Evolutionary conservation across 2,113 vertebrate genomes (phyloP).

Genomic region (Girardinichthys multiradiatus): DNA sequence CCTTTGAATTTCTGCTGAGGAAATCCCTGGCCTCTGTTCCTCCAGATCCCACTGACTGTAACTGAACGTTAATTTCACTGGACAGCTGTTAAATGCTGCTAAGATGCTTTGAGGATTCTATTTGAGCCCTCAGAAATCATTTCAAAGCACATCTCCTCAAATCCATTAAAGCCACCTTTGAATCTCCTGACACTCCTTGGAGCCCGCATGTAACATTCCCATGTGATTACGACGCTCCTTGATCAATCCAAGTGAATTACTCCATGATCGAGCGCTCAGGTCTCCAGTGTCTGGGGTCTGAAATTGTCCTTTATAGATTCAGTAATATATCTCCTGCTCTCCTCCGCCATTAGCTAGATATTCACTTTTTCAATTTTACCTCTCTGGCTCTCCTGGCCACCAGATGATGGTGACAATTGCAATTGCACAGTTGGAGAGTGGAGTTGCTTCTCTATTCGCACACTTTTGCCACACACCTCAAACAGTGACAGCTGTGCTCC

Average conservation of each 20-base stretch:
- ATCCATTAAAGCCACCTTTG: conserved; percentile 69
- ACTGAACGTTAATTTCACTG: conserved; percentile 53
- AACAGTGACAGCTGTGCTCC: conserved; percentile 18
- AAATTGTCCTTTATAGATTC: conserved; percentile 79
- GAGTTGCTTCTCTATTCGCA: conserved; percentile 34
- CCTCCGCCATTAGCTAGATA: conserved; percentile 60
- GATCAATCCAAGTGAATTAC: conserved; percentile 73
- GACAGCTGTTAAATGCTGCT: conserved; percentile 66
- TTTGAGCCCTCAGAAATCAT: conserved; percentile 64
- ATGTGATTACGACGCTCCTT: conserved; percentile 67
- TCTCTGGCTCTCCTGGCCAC: conserved; percentile 56
- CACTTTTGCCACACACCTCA: conserved; percentile 22
- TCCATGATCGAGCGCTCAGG: conserved; percentile 63
- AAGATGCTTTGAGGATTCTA: conserved; percentile 65
- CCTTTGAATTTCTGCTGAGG: conserved; percentile 36
- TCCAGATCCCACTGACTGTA: conserved; percentile 15
- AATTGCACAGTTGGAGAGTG: conserved; percentile 1
- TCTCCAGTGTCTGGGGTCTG: conserved; percentile 53
- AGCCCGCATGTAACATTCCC: conserved; percentile 68
- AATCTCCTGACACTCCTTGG: conserved; percentile 52
- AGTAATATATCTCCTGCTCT: conserved; percentile 65
- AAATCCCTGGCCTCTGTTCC: conserved; percentile 32
- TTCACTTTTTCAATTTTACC: conserved; percentile 73
- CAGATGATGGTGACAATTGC: conserved; percentile 46
- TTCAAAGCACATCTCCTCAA: conserved; percentile 60